These are phyloP conservation scores for Probosciger aterrimus DNA, from an alignment of 2,113 vertebrate genomes.

Conservation along the genomic window DNA sequence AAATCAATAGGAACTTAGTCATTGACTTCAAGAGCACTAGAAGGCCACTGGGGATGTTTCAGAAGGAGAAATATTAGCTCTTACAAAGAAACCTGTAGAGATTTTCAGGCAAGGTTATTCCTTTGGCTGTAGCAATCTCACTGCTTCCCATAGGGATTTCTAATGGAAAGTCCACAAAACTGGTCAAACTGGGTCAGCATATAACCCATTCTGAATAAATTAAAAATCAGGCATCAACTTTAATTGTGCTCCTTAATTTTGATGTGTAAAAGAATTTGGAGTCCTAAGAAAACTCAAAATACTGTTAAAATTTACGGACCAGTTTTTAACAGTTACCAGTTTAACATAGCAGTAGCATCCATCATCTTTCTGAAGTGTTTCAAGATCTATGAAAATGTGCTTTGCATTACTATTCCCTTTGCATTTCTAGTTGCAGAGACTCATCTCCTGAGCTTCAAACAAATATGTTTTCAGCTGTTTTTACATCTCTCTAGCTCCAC, in stretches of 20 bases:
- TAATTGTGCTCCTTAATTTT: background rate
- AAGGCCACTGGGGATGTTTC: background rate
- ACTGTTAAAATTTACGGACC: background rate
- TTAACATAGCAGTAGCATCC: background rate
- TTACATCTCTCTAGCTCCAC: background rate
- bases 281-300: background rate
- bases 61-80: background rate
- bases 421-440: background rate
- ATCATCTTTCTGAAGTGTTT: background rate
- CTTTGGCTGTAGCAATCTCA: background rate
- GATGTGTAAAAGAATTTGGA: background rate
- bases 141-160: background rate
- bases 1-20: background rate
- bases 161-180: background rate
- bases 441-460: background rate
- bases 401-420: background rate
- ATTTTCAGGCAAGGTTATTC: background rate
- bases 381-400: background rate
- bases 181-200: background rate
- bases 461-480: background rate
- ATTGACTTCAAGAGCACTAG: background rate
- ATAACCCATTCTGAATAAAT: background rate
- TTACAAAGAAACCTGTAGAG: background rate
- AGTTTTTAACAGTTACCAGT: background rate
- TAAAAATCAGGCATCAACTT: background rate